phyloP scores from a whole-genome alignment of 2,888 invertebrate species.

The Thera obeliscata region DNA sequence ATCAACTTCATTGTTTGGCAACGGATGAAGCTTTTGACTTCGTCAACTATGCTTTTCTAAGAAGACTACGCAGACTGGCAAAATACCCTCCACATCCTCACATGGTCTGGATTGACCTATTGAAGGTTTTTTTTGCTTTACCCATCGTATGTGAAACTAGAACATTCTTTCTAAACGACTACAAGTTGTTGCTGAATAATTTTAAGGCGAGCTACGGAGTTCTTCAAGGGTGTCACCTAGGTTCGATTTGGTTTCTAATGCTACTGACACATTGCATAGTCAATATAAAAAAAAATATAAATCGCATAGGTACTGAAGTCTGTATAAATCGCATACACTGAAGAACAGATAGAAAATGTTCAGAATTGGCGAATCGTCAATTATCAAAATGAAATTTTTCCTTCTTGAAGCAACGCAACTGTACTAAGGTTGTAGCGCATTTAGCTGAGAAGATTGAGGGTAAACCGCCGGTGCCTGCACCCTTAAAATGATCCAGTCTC shows the following conservation, averaged over 20 bases:
- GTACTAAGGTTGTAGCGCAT: too few species aligned
- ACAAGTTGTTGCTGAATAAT: not conserved
- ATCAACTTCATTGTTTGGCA: not conserved
- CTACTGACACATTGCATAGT: not conserved
- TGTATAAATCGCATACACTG: too few species aligned
- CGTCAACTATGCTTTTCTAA: not conserved
- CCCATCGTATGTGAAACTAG: not conserved
- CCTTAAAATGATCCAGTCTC: too few species aligned
- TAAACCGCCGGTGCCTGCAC: too few species aligned
- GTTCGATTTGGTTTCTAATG: constrained; percentile 2
- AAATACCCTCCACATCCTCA: not conserved
- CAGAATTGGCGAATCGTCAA: too few species aligned
- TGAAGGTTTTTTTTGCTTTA: not conserved
- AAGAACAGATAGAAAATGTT: too few species aligned
- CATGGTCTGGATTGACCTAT: not conserved
- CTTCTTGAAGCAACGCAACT: too few species aligned
- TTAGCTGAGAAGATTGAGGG: too few species aligned
- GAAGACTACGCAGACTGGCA: not conserved
- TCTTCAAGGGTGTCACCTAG: constrained; percentile 14
- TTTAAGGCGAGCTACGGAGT: constrained; percentile 5
- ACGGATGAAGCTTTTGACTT: not conserved
- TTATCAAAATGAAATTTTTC: too few species aligned
- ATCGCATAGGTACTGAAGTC: too few species aligned
- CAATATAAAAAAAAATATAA: too few species aligned
- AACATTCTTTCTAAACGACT: not conserved